Evolutionary conservation across 2,888 invertebrate species (phyloP).

Genomic region (Odontocolon sp.): DNA sequence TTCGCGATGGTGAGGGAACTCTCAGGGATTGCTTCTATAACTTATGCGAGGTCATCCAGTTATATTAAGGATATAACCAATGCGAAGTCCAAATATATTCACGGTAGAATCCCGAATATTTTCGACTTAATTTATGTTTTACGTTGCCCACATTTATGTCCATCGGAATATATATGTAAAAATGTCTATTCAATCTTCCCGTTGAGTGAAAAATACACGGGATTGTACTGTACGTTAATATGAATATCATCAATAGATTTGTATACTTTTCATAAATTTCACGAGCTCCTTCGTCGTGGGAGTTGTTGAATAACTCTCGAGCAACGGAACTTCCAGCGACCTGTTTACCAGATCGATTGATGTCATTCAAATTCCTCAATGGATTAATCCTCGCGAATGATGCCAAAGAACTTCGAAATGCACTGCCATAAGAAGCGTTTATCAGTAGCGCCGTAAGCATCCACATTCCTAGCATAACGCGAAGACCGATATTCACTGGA

Average conservation of each 20-base stretch:
- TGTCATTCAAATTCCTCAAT: conserved; percentile 1
- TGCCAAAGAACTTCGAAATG: conserved; percentile 13
- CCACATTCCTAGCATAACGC: conserved; percentile 24
- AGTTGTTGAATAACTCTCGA: not conserved
- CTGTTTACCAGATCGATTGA: conserved; percentile 13
- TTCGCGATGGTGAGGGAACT: too few species aligned
- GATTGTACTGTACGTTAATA: not conserved
- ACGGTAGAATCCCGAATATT: too few species aligned
- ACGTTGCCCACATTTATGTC: too few species aligned
- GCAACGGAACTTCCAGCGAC: not conserved
- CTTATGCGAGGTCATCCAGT: too few species aligned
- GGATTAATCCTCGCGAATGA: not conserved
- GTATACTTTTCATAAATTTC: conserved; percentile 3
- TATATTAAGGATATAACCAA: too few species aligned
- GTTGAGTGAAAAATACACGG: not conserved
- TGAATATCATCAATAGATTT: not conserved
- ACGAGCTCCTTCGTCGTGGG: conserved; percentile 4
- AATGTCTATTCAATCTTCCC: not conserved
- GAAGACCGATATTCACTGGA: conserved; percentile 6
- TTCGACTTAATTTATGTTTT: too few species aligned
- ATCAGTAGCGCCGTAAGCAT: conserved; percentile 8
- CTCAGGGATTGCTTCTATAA: too few species aligned
- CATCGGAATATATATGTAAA: too few species aligned
- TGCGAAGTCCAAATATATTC: too few species aligned
- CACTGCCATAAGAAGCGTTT: conserved; percentile 22